Percentiles rank a stretch among this genome's conserved stretches.
phyloP scores from a whole-genome alignment of 1,140 invertebrate genomes.

The Medauroidea extradentata region DNA sequence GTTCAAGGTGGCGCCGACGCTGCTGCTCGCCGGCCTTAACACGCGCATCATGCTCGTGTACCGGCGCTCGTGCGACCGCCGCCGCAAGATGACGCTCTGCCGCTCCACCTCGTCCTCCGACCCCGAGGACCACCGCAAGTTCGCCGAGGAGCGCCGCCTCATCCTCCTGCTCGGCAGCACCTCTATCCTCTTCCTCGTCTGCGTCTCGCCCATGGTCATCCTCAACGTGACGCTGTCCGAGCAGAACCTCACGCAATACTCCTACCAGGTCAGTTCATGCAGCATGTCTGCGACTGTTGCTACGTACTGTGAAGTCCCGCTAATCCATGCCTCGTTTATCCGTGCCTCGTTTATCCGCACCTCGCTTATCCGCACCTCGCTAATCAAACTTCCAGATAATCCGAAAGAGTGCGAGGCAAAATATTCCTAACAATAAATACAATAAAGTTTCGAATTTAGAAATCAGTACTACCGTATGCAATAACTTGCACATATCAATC shows the following conservation, averaged over 20 bases:
- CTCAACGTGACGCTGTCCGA: conserved; percentile 64
- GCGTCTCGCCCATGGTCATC: conserved; percentile 71
- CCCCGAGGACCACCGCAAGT: conserved; percentile 56
- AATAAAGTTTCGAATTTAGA: too few relatives aligned
- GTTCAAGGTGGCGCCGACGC: conserved; percentile 54
- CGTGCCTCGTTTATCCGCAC: too few relatives aligned
- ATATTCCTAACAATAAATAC: too few relatives aligned
- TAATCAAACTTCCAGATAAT: too few relatives aligned
- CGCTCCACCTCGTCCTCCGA: conserved; percentile 33
- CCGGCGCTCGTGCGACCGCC: conserved; percentile 57
- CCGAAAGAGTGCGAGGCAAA: too few relatives aligned
- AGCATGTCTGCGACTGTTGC: too few relatives aligned
- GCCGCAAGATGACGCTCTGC: conserved; percentile 56
- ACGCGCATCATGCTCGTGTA: conserved; percentile 66
- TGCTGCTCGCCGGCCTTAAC: conserved; percentile 63
- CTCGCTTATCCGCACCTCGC: too few relatives aligned
- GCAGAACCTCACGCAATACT: conserved; percentile 54
- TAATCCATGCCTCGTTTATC: too few relatives aligned
- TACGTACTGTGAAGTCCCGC: too few relatives aligned
- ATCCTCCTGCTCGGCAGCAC: conserved; percentile 66
- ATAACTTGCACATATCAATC: too few relatives aligned
- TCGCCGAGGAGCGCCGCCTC: conserved; percentile 65
- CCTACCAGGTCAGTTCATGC: conserved; percentile 59
- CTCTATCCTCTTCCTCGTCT: conserved; percentile 66
- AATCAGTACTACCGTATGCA: too few relatives aligned